Base-by-base conservation (phyloP, 2,888 invertebrate species). In the Sicus ferrugineus region DNA sequence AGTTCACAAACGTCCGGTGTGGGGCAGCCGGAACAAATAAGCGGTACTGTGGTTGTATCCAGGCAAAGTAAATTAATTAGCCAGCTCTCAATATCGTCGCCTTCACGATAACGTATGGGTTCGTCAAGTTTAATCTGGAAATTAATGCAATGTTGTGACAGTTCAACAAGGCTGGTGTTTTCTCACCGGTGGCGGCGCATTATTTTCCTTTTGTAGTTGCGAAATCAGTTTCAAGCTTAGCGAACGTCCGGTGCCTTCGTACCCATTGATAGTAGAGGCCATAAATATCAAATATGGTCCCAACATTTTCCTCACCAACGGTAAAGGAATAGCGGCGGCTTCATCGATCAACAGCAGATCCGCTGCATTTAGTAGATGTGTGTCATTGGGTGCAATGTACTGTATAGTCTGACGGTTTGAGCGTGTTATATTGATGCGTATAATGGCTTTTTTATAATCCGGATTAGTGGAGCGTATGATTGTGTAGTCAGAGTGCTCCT, bases 231-330 rank as follows among this genome's bases (percentile, higher is more conserved):
- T 99, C 67, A 99, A 86, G 0, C 97, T 97, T 26, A 99, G 87
- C 0, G 98, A 97, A 11, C 99, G 88, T 0, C 99, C 99, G 0
- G 99, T 99, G 67, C 99, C 98, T 87, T 98, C 98, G 83, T 98
- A 98, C 0, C 99, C 99, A 79, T 97, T 95, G 52, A 98, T 94
- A 0, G 99, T 99, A 0, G 98, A 99, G 0, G 99, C 92, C 81
- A 99, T 89, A 81, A 99, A 95, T 14, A 96, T 94, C 42, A 98
- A 88, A 79, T 97, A 97, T 0, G 97, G 96, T 0, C 93, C 94
- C 69, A 95, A 88, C 84, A 98, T 92, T 2, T 92, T 90, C 75
- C 95, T 94, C 0, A 99, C 97, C 77, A 94, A 90, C 0, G 95
- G 93, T 70, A 99, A 87, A 0, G 99, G 99, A 76, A 99, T 99